Percentiles rank a stretch among this genome's conserved stretches.
Evolutionary conservation across 2,888 invertebrate species (phyloP).

Genomic region (Fragum fragum): DNA sequence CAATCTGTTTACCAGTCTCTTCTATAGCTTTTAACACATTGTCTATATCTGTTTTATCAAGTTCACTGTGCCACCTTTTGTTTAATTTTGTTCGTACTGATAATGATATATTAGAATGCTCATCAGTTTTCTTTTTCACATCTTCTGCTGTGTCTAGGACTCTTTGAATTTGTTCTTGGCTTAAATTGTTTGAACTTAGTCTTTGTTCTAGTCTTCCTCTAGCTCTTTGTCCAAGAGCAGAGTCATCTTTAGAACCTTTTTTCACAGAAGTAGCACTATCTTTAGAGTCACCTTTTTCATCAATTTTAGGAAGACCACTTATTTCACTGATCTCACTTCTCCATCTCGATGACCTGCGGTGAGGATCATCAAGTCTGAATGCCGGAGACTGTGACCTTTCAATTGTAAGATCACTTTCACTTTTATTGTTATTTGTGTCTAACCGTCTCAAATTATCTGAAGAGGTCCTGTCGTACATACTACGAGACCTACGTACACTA

Average conservation of each 20-base stretch:
- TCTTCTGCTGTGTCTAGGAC: conserved; percentile 63
- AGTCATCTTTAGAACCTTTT: conserved; percentile 50
- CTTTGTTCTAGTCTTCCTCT: conserved; percentile 64
- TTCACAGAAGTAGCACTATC: conserved; percentile 13
- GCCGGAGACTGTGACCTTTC: conserved; percentile 46
- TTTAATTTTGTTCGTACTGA: conserved; percentile 75
- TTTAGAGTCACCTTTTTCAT: conserved; percentile 66
- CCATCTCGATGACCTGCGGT: conserved; percentile 69
- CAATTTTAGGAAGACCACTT: conserved; percentile 74
- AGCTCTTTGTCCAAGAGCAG: conserved; percentile 51
- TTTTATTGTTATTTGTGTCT: conserved; percentile 64
- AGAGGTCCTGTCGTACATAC: conserved; percentile 66
- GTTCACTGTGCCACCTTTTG: conserved; percentile 74
- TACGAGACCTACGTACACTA: conserved; percentile 70
- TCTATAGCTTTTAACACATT: conserved; percentile 82
- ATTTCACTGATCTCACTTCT: conserved; percentile 69
- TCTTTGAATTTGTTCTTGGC: conserved; percentile 71
- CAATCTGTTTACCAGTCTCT: conserved; percentile 79
- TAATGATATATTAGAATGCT: conserved; percentile 67
- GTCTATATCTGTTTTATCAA: conserved; percentile 80
- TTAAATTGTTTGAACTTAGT: conserved; percentile 70
- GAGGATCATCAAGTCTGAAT: conserved; percentile 52
- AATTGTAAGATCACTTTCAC: conserved; percentile 57
- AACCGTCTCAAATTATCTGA: conserved; percentile 34
- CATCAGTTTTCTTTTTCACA: conserved; percentile 61